Evolutionary conservation across 2,888 invertebrate genomes (phyloP).

Genomic region (Noctua janthina): DNA sequence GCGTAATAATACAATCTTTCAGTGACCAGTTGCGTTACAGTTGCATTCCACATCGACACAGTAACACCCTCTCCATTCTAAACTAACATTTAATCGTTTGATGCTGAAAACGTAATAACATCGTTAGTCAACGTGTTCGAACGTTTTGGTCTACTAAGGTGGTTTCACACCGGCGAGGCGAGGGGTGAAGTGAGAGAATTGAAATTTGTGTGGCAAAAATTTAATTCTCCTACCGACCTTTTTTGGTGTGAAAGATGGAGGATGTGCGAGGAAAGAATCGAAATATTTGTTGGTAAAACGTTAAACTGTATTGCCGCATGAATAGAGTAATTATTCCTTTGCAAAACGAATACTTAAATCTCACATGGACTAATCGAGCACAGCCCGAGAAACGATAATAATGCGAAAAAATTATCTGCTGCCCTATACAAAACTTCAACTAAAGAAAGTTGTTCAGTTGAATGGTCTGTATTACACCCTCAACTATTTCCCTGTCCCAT

Average conservation of each 20-base stretch:
- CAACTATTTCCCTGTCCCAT: neutral
- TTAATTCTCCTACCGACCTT: neutral
- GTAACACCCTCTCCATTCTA: neutral
- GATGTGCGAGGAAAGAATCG: neutral
- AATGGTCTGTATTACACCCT: neutral
- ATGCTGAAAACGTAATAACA: conserved; percentile 49
- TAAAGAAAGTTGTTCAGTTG: neutral
- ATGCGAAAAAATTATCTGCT: neutral
- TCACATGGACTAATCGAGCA: neutral
- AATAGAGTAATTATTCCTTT: neutral
- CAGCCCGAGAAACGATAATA: neutral
- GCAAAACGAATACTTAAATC: neutral
- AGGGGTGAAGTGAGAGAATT: neutral
- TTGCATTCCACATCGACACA: conserved; percentile 6
- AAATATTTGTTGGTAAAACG: neutral
- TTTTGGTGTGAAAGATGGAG: neutral
- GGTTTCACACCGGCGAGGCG: neutral
- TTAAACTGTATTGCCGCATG: neutral
- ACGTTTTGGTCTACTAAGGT: conserved; percentile 55
- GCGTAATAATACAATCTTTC: neutral
- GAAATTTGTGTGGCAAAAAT: neutral
- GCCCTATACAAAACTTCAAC: neutral
- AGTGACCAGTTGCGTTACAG: conserved; percentile 1
- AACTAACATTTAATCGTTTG: conserved; percentile 28
- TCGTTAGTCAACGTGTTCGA: conserved; percentile 52